Evolutionary conservation across 2,113 vertebrate species (phyloP), one percentile per base, ranked within the genome.

Genomic region (Psilopogon haemacephalus): DNA sequence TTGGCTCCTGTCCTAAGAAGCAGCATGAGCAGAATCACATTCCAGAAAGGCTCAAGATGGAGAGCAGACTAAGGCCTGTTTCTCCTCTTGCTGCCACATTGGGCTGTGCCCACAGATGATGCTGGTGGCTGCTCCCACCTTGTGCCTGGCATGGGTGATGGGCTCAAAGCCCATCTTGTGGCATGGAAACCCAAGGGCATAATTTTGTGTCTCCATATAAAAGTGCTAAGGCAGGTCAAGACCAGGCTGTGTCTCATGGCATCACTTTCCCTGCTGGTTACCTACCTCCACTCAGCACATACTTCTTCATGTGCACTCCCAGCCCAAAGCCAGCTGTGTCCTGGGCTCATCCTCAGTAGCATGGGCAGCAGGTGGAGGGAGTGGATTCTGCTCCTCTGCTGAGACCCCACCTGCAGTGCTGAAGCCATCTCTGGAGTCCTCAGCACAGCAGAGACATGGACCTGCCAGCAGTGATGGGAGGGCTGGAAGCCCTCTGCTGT

Each of bases 1-100:
- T 87, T 95, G 95, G 95, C 91, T 80, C 81, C 75, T 3, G 8
- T 59, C 93, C 94, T 73, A 38, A 77, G 94, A 60, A 68, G 46
- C 87, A 72, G 73, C 12, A 0, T 71, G 77, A 95, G 67, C 11
- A 63, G 15, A 79, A 52, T 4, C 6, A 0, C 84, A 77, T 93
- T 87, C 86, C 95, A 83, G 71, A 12, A 27, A 1, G 35, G 71
- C 55, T 83, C 4, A 32, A 38, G 1, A 35, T 15, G 63, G 20
- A 75, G 73, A 40, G 27, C 12, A 16, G n/a, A 84, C 50, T 1
- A 3, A 62, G 71, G 68, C 84, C 69, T 5, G 2, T 54, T 68
- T 15, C 76, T 27, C 58, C 71, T 6, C 60, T 68, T 21, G 38
- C 62, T 75, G 48, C 56, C 0, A 0, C 2, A 8, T 14, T 37